These are phyloP conservation scores for Rhinoderma darwinii DNA, from an alignment of 2,113 vertebrate genomes.

Conservation along the genomic window DNA sequence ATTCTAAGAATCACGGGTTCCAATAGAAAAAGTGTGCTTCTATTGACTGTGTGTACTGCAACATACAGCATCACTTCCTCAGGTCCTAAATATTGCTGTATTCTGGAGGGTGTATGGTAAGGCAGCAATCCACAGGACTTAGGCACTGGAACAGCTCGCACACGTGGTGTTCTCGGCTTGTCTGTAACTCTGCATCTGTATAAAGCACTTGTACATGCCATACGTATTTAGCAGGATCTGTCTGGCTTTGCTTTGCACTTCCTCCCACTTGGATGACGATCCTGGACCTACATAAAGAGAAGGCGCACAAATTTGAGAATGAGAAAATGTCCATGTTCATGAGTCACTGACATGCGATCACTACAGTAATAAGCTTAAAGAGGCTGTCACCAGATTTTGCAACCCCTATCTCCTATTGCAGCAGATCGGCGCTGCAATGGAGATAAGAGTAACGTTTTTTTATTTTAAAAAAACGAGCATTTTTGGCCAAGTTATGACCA, in stretches of 20 bases:
- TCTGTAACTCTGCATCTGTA: constrained; percentile 90
- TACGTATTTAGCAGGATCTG: constrained; percentile 87
- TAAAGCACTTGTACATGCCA: constrained; percentile 86
- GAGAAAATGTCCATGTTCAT: no score
- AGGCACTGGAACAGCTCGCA: constrained; percentile 81
- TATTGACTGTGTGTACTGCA: background rate
- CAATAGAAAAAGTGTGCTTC: constrained; percentile 42
- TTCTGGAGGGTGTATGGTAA: constrained; percentile 61
- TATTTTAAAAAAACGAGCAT: no score
- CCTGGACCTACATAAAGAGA: constrained; percentile 79
- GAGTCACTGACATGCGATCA: no score
- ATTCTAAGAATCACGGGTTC: background rate
- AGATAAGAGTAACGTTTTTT: no score
- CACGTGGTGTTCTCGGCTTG: constrained; percentile 78
- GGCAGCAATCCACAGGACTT: constrained; percentile 68
- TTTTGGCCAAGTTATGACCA: no score
- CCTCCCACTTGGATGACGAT: constrained; percentile 88
- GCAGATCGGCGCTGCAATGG: no score
- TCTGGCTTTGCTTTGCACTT: constrained; percentile 87
- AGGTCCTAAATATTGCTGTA: constrained; percentile 74
- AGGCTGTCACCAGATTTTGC: no score
- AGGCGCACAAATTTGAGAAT: background rate
- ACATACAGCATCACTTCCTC: background rate
- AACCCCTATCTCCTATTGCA: no score
- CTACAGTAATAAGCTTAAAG: no score